Conservation (phyloP, 2,113 vertebrate genomes). For the Gasterosteus nipponicus region DNA sequence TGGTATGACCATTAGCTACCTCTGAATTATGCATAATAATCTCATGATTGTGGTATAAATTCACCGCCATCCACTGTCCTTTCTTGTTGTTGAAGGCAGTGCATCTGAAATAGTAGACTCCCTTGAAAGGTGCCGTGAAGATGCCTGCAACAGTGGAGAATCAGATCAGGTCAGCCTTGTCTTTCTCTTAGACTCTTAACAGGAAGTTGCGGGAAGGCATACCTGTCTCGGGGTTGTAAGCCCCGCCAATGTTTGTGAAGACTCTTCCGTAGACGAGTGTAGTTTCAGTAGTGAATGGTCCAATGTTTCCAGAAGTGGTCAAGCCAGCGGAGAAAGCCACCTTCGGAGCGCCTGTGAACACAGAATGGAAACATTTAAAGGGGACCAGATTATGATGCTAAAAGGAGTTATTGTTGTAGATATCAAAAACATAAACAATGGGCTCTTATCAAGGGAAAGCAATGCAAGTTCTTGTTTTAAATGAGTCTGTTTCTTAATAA, state of each 20-base stretch:
- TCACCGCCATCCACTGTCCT: neutral
- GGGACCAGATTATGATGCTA: neutral
- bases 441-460: neutral
- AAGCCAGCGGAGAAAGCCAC: slow-evolving; percentile 14
- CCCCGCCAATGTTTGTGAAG: slow-evolving; percentile 2
- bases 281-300: slow-evolving; percentile 6
- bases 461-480: neutral
- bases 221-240: neutral
- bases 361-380: neutral
- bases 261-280: slow-evolving; percentile 15
- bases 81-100: neutral
- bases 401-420: neutral
- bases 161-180: slow-evolving; percentile 1
- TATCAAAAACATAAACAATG: neutral
- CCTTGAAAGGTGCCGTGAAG: slow-evolving; percentile 12
- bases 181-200: neutral
- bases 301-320: slow-evolving; percentile 1
- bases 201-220: neutral
- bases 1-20: neutral
- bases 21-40: slow-evolving; percentile 4
- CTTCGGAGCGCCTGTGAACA: neutral
- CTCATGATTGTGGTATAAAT: neutral
- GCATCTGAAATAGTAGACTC: slow-evolving; percentile 20
- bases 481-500: neutral
- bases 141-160: slow-evolving; percentile 1